Evolutionary conservation across 1,140 invertebrate genomes (phyloP), one percentile per base, ranked within the genome.

Genomic region (Platyscapa corneri): DNA sequence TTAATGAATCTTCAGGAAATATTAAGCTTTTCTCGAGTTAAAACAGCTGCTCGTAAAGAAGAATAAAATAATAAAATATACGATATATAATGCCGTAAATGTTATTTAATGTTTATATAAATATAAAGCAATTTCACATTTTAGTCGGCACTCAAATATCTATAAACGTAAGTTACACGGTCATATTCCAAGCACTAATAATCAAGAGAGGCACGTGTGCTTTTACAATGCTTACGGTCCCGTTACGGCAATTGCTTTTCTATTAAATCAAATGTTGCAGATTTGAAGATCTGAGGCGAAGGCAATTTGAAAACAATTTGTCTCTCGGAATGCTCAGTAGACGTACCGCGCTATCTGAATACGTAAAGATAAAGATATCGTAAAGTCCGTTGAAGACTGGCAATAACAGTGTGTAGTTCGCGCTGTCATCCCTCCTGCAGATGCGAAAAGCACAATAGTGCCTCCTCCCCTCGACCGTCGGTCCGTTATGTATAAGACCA

Each of bases 361-460:
- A 74, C 70, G 7, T 23, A 77, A 77, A 53, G 70, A 74, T 74
- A 74, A 74, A 42, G 74, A 77, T 77, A 53, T 49, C 75, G 6
- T 53, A 77, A 53, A 53, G 2, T 77, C 0, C n/a, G 5, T 18
- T 18, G 27, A 14, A 32, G n/a, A 32, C 37, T 20, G 18, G 46
- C 14, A 30, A 72, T 72, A 72, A 72, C 67, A 72, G 1, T 27
- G 12, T 74, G 12, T 74, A 74, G 46, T 30, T 7, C 8, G 1
- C 14, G 14, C 32, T 37, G 49, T 3, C 75, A 8, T 49, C 42
- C 10, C 32, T n/a, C 12, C 39, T 8, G 3, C 2, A 32, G 23
- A 20, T 34, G n/a, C 18, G 53, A 77, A 77, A 77, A 53, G 46
- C 32, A 42, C 20, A 74, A 74, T 42, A 74, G 12, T 14, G n/a